These are phyloP conservation scores for Coecobrya sp. DNA, from an alignment of 2,888 invertebrate genomes.

Conservation along the genomic window DNA sequence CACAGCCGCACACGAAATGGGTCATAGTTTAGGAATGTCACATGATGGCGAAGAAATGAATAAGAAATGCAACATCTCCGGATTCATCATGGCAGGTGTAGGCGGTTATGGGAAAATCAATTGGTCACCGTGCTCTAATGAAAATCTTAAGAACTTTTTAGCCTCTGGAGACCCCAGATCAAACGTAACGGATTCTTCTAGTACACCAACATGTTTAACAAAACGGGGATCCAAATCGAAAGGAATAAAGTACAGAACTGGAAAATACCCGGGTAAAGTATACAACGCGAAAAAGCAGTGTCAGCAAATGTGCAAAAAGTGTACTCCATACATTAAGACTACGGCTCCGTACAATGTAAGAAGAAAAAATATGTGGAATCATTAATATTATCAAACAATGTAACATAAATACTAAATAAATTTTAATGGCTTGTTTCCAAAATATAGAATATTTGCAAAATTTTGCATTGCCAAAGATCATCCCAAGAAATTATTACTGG, in stretches of 20 bases:
- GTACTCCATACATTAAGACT: constrained; percentile 34
- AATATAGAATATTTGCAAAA: constrained; percentile 69
- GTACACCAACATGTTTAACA: constrained; percentile 56
- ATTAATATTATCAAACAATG: not conserved
- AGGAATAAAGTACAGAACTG: constrained; percentile 52
- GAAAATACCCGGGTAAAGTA: constrained; percentile 73
- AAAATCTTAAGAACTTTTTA: constrained; percentile 72
- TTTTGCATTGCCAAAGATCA: constrained; percentile 62
- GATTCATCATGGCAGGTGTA: constrained; percentile 77
- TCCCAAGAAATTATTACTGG: not conserved
- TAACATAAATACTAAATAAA: not conserved
- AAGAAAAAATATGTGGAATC: not conserved
- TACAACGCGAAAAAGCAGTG: constrained; percentile 72
- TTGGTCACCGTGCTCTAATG: constrained; percentile 77
- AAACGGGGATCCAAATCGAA: constrained; percentile 60
- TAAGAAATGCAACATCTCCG: constrained; percentile 55
- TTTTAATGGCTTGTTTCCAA: not conserved
- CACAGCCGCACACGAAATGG: constrained; percentile 68
- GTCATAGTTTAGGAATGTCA: constrained; percentile 72
- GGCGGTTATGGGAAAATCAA: constrained; percentile 69
- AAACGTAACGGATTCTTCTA: constrained; percentile 28
- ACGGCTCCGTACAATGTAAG: constrained; percentile 62
- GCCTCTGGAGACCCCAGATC: constrained; percentile 52
- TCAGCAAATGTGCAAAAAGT: constrained; percentile 21
- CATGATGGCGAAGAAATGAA: constrained; percentile 82